Base-by-base conservation (phyloP, 2,888 invertebrate genomes). In the Allygus modestus region DNA sequence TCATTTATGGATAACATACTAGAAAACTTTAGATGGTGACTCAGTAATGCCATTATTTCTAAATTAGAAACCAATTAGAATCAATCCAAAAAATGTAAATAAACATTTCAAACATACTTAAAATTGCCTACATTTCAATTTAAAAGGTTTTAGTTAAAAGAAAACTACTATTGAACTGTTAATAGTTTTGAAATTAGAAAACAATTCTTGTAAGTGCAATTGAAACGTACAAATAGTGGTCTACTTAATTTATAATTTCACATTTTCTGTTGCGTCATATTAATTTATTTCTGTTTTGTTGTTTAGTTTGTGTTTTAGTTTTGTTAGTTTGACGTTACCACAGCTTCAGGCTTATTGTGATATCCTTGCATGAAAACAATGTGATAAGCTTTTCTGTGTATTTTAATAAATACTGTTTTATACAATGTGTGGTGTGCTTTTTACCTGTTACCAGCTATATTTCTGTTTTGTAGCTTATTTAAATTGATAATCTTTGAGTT, bases 321-420 rank as follows among this genome's bases (percentile, higher is more conserved):
- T 77, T 51, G 26, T 46, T 77, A 77, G 46, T 41, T 23, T 73
- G 73, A 46, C 51, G 43, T 77, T 77, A 46, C 43, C 77, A 77
- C 46, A 31, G 77, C 77, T 46, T 77, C 28, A 7, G 51, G 51
- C 46, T 46, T 15, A 77, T 46, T 77, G 77, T 77, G 77, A 77
- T 77, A 43, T 41, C 41, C 28, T 12, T 77, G 77, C 77, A 77
- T 77, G 77, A 20, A 73, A 23, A 23, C 41, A 46, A 28, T 77
- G 77, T 77, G 77, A 77, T 77, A 77, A 28, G 77, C 77, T 77
- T 77, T 77, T 51, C n/a, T 77, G 51, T 73, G 43, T 77, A 77
- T 46, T 77, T 77, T 77, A 77, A 77, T 77, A 77, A 77, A 77
- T n/a, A 15, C 26, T 51, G 28, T 77, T 77, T 77, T 77, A 46